Percentiles rank a stretch among this genome's conserved stretches.
Evolutionary conservation across 2,113 vertebrate genomes (phyloP).

Genomic region (Eonycteris spelaea): DNA sequence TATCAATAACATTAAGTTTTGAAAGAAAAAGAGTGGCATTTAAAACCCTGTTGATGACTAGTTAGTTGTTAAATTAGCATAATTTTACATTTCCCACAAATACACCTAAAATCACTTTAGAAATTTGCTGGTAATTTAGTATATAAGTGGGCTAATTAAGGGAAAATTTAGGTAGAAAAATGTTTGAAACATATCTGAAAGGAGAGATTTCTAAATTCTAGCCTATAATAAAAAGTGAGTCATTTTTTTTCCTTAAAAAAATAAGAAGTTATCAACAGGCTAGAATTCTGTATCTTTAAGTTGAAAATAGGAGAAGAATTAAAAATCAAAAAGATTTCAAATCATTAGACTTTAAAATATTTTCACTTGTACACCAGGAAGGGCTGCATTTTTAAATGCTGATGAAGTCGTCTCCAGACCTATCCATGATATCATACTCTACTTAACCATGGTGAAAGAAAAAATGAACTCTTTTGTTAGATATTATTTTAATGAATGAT

Average conservation of each 20-base stretch:
- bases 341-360: neutral
- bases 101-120: neutral
- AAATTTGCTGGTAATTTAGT: constrained; percentile 29
- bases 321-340: neutral
- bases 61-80: neutral
- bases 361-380: neutral
- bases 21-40: constrained; percentile 17
- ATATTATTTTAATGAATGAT: neutral
- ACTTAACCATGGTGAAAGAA: rapidly evolving
- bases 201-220: constrained; percentile 38
- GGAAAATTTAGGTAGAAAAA: neutral
- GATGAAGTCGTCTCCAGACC: neutral
- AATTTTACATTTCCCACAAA: constrained; percentile 20
- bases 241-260: constrained; percentile 41
- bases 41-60: neutral
- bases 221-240: neutral
- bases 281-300: constrained; percentile 34
- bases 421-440: neutral
- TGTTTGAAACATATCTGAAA: neutral
- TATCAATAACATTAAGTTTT: neutral
- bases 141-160: neutral
- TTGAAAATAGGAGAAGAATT: neutral
- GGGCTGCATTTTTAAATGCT: neutral
- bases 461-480: neutral
- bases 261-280: neutral